These are phyloP conservation scores for Tychaedon coryphoeus DNA, from an alignment of 2,113 vertebrate genomes.

Conservation along the genomic window DNA sequence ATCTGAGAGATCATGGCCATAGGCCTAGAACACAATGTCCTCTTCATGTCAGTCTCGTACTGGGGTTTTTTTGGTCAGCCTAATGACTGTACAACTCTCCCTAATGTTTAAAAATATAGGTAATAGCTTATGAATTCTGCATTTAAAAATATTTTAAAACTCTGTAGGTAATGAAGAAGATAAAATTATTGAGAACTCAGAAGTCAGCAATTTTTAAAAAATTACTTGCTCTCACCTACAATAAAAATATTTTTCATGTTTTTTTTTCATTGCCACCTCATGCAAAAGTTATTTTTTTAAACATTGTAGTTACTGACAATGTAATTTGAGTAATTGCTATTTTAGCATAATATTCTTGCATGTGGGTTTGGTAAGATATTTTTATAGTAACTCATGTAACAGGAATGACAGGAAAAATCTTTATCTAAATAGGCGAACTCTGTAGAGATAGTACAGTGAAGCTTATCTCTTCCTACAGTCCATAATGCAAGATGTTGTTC, in stretches of 20 bases:
- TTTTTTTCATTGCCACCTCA: neutral
- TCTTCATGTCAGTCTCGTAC: neutral
- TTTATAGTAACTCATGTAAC: neutral
- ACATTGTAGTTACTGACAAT: neutral
- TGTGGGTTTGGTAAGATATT: neutral
- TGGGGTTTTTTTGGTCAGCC: neutral
- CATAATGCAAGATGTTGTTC: slow-evolving; percentile 29
- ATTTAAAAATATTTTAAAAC: neutral
- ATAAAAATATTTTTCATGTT: neutral
- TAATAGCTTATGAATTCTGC: neutral
- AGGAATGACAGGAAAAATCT: neutral
- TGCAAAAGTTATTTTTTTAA: neutral
- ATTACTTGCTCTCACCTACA: neutral
- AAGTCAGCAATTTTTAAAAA: neutral
- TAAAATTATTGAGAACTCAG: neutral
- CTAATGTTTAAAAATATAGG: neutral
- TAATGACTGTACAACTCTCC: neutral
- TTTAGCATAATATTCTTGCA: neutral
- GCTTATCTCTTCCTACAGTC: neutral
- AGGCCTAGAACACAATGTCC: neutral
- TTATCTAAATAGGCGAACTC: neutral
- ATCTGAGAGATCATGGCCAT: neutral
- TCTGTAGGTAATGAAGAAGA: neutral
- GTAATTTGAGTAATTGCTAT: neutral
- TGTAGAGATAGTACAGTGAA: neutral